A percentile compares a stretch with the other conserved stretches of the same genome.
Conservation (phyloP, 1,140 invertebrate species). For the Hylaeus volcanicus region DNA sequence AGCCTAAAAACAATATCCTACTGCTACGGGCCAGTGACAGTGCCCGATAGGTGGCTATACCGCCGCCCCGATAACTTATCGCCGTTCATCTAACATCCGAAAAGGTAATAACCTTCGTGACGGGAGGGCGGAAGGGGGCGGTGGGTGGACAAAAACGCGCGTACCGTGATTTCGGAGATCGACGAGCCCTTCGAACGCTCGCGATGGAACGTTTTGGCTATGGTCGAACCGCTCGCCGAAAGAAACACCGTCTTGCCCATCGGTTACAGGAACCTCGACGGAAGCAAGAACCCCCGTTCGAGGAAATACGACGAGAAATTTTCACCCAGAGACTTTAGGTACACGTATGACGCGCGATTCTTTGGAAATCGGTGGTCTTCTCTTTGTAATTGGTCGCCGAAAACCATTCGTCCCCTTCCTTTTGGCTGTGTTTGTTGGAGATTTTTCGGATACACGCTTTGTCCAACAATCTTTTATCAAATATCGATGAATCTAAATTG, state of each 20-base stretch:
- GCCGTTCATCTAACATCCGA: constrained; percentile 65
- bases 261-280: neutral
- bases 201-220: neutral
- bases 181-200: neutral
- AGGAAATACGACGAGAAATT: neutral
- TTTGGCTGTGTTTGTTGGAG: no score
- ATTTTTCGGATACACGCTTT: no score
- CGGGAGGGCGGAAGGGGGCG: neutral
- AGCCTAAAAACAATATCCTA: constrained; percentile 79
- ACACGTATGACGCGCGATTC: no score
- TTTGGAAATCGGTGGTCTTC: no score
- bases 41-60: constrained; percentile 66
- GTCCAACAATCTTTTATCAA: no score
- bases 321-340: neutral
- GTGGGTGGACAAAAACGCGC: constrained; percentile 41
- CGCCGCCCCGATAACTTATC: constrained; percentile 61
- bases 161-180: constrained; percentile 44
- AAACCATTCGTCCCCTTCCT: no score
- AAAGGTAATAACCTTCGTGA: constrained; percentile 60
- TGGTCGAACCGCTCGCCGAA: neutral
- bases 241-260: neutral
- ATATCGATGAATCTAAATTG: no score
- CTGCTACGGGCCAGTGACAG: constrained; percentile 69
- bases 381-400: no score
- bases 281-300: constrained; percentile 1